Evolutionary conservation across 2,888 invertebrate species (phyloP).

Genomic region (Pedicia rivosa): DNA sequence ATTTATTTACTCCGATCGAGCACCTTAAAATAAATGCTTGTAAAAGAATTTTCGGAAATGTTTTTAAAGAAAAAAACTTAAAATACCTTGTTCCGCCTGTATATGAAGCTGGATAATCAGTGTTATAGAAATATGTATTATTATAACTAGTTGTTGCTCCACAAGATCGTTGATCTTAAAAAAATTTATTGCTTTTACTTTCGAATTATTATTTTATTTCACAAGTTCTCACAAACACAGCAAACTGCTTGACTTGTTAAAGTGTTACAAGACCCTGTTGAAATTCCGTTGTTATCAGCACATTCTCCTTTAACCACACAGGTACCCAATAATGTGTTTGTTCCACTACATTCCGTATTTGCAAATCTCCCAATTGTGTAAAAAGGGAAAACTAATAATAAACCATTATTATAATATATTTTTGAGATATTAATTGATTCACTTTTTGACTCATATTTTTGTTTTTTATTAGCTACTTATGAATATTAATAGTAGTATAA

Average conservation of each 20-base stretch:
- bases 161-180: slow-evolving; percentile 54
- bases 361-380: slow-evolving; percentile 63
- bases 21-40: no score
- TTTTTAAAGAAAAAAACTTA: neutral
- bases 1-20: slow-evolving; percentile 51
- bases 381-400: slow-evolving; percentile 49
- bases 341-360: slow-evolving; percentile 49
- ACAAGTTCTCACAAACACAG: slow-evolving; percentile 55
- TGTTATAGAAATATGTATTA: slow-evolving; percentile 72
- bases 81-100: slow-evolving; percentile 37
- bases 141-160: slow-evolving; percentile 54
- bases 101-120: slow-evolving; percentile 54
- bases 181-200: neutral
- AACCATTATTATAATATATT: no score
- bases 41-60: neutral
- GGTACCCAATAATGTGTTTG: slow-evolving; percentile 51
- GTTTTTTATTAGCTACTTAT: no score
- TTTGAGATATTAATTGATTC: no score
- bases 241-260: slow-evolving; percentile 53
- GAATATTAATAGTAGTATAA: no score
- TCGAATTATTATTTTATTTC: slow-evolving; percentile 1
- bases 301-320: slow-evolving; percentile 67
- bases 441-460: no score
- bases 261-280: slow-evolving; percentile 57
- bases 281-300: slow-evolving; percentile 47